Base-by-base conservation (phyloP, 2,888 invertebrate species). In the Agapetus fuscipes region DNA sequence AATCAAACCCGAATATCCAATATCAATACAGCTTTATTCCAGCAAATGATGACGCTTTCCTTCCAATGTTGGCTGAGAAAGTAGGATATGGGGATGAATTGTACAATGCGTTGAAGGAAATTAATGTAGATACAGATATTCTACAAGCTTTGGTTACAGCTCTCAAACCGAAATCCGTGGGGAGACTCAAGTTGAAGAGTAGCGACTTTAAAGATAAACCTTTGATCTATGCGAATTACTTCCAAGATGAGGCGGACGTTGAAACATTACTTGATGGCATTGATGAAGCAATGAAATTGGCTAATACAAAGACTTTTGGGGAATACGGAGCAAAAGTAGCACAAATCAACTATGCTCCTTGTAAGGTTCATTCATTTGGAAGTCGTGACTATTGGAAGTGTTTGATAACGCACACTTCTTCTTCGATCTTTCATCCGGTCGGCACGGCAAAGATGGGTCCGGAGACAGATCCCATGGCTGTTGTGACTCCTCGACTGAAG, bases 371-470 rank as follows among this genome's bases (percentile, higher is more conserved):
- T 27, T 45, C 49, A n/a, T 56, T 55, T 34, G 51, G 55, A 28
- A 54, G 61, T 2, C 61, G 69, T 30, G 54, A 54, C 0, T 79
- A 74, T 53, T 74, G 76, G 72, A 59, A 60, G 45, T 80, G 80
- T 52, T 66, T 73, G 27, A 64, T 73, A 4, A 60, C 64, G 11
- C 62, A 72, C 44, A 63, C 73, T 56, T 65, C 64, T 5, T 60
- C 66, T 1, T 72, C 74, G 1, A 54, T 73, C 17, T 83, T 78
- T 57, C 83, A 85, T 55, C 77, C 80, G 1, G 74, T 75, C 1
- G 79, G 83, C 30, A 82, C 80, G 1, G 74, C 73, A 33, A 78
- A 76, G 57, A 84, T 84, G 80, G 83, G 80, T 0, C 57, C 61
- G 1, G 41, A 48, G 1, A 38, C 46, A 0, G 71, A 74, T 51